Base-by-base conservation (phyloP, 2,888 invertebrate species). In the Nemapogon koenigi region DNA sequence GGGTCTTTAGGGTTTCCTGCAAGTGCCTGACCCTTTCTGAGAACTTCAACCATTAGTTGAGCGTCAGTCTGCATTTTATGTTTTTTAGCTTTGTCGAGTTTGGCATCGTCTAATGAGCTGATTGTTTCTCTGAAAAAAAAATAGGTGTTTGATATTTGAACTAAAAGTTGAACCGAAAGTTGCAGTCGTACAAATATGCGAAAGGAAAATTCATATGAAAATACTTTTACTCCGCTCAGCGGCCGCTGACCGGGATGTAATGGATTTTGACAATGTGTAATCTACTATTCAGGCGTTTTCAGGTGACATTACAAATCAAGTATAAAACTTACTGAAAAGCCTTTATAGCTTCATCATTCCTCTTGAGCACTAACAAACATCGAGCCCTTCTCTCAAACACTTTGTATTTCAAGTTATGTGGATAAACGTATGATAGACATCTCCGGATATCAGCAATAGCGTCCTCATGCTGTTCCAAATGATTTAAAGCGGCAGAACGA, bases 401-500 rank as follows among this genome's bases (percentile, higher is more conserved):
- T 62, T 93, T 93, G 59, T 89, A 89, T n/a, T 81, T 59, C 37
- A 91, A 63, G 43, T 90, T 84, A 29, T 79, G 70, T 0, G 92
- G 91, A 54, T 92, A 93, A 7, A 83, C 84, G 3, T 83, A 59
- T 7, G 81, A 64, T 1, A 88, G 57, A 10, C 89, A 84, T 39
- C 87, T 81, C 35, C 84, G 76, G n/a, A 89, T 86, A 52, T 94
- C 93, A 6, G 81, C 71, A 26, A 94, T 57, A 0, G 88, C 83
- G 31, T 85, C 80, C 44, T 87, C 82, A 54, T 83, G 85, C 45
- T 84, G 83, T 42, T 86, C 75, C 57, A 91, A 60, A 52, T 91
- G 89, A 52, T 88, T 89, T 25, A 91, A 75, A 0, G 88, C 83
- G 0, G 93, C 93, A 18, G 93, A 92, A 7, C 93, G 83, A 60